phyloP scores from a whole-genome alignment of 1,140 invertebrate species.

The Trichomalopsis sarcophagae region DNA sequence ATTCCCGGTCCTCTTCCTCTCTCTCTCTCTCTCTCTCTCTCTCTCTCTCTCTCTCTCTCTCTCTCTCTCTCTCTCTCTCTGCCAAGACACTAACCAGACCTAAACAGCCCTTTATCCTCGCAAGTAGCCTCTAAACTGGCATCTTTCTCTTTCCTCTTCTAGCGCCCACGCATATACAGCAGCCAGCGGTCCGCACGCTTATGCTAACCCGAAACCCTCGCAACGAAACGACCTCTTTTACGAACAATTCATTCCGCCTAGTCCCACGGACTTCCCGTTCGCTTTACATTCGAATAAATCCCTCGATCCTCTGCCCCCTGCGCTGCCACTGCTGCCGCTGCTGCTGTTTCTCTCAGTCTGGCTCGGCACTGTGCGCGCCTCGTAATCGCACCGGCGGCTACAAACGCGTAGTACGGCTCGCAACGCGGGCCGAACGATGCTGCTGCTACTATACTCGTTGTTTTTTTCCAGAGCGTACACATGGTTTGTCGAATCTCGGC shows the following conservation, averaged over 20 bases:
- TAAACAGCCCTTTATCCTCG: conserved; percentile 49
- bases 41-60: not conserved
- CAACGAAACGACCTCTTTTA: conserved; percentile 50
- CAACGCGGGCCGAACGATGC: conserved; percentile 21
- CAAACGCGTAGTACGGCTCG: conserved; percentile 1
- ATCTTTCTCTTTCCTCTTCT: not conserved
- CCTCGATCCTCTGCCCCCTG: conserved; percentile 25
- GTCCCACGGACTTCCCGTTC: conserved; percentile 34
- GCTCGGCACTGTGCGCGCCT: not conserved
- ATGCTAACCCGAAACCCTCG: conserved; percentile 27
- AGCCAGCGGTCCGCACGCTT: not conserved
- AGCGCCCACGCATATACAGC: not conserved
- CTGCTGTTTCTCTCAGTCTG: conserved; percentile 6
- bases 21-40: no score
- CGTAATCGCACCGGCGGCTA: conserved; percentile 32
- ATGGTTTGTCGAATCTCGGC: conserved; percentile 16
- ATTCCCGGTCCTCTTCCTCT: conserved; percentile 20
- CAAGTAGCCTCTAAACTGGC: conserved; percentile 48
- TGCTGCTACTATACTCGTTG: not conserved
- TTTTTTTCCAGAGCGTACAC: not conserved
- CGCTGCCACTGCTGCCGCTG: not conserved
- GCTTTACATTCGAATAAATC: conserved; percentile 54
- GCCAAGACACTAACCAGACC: conserved; percentile 45
- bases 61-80: not conserved
- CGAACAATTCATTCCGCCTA: conserved; percentile 50